Evolutionary conservation across 2,888 invertebrate genomes (phyloP), one percentile per base, ranked within the genome.

Genomic region (Embidobia sp.): DNA sequence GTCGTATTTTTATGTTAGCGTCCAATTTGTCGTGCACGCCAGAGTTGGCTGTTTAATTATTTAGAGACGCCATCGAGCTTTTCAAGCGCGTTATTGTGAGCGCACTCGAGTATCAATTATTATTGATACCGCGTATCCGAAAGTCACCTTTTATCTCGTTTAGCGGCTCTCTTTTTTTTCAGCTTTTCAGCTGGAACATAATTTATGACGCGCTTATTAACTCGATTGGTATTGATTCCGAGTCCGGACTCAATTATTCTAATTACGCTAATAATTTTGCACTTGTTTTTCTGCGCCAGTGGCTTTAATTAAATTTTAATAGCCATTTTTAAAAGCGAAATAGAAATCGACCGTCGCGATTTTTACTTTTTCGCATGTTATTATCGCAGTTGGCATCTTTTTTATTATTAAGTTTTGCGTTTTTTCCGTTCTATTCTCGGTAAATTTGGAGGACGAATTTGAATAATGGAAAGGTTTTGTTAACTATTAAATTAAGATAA

Each of bases 11-110:
- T 63, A n/a, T 35, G 40, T 40, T n/a, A 40, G 11, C 26, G 49
- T 49, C 15, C 63, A 33, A 40, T 40, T 49, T 49, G 63, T 49
- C 31, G 19, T 18, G 10, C 16, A 18, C 27, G 11, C 37, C 8
- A 46, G 37, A 18, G 10, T 27, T 10, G 11, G 8, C 16, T 15
- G 7, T 33, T 61, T 15, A 61, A 61, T 61, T 61, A 48, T 61
- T 46, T 46, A 61, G 48, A 35, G 44, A 46, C 11, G 16, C n/a
- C 7, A 31, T 5, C 29, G 55, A 55, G 55, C 59, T 59, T 57
- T 59, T 44, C 22, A 44, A 59, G 8, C 19, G 44, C 31, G 15
- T 57, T 29, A 57, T 57, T 57, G 29, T 29, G 11, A 42, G 29
- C 57, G 4, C 6, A 42, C 18, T 31, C 11, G 42, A 11, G 0